Percentiles rank a stretch among this genome's conserved stretches.
These are phyloP conservation scores for Sandelia bainsii DNA, from an alignment of 2,797 vertebrate genomes.

Conservation along the genomic window DNA sequence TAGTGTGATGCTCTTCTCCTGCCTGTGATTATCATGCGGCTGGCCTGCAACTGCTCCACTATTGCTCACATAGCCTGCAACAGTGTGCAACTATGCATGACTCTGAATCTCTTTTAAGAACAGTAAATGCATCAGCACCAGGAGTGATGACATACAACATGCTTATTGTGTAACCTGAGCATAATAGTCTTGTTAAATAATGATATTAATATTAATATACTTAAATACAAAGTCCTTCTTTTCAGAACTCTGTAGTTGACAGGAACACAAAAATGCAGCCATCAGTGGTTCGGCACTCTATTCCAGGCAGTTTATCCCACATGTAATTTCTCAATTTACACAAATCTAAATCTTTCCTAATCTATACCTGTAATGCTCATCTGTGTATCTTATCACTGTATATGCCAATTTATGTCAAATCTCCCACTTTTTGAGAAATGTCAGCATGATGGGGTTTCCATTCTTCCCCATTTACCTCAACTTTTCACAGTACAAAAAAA, in stretches of 20 bases:
- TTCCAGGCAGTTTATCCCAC: neutral
- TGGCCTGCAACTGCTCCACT: slow-evolving; percentile 20
- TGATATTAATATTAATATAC: neutral
- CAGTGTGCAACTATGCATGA: slow-evolving; percentile 11
- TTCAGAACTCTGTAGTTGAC: neutral
- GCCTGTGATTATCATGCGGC: slow-evolving; percentile 63
- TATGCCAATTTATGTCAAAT: neutral
- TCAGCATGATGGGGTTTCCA: slow-evolving; percentile 6
- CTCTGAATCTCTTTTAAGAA: slow-evolving; percentile 33
- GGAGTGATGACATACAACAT: neutral
- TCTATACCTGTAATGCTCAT: too few species aligned
- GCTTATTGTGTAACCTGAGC: neutral
- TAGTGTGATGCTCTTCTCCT: slow-evolving; percentile 49
- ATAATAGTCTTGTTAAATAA: too few species aligned
- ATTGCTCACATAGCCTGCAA: slow-evolving; percentile 58
- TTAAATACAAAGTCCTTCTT: neutral
- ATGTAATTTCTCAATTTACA: too few species aligned
- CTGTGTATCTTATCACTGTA: too few species aligned
- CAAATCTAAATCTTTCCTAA: too few species aligned
- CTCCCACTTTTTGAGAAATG: neutral
- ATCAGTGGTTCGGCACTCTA: neutral
- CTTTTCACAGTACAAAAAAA: too few species aligned
- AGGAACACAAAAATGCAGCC: neutral
- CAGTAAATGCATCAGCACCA: slow-evolving; percentile 10
- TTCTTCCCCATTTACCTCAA: slow-evolving; percentile 9